Base-by-base conservation (phyloP, 2,888 invertebrate species). In the Xanthorhoe spadicearia region DNA sequence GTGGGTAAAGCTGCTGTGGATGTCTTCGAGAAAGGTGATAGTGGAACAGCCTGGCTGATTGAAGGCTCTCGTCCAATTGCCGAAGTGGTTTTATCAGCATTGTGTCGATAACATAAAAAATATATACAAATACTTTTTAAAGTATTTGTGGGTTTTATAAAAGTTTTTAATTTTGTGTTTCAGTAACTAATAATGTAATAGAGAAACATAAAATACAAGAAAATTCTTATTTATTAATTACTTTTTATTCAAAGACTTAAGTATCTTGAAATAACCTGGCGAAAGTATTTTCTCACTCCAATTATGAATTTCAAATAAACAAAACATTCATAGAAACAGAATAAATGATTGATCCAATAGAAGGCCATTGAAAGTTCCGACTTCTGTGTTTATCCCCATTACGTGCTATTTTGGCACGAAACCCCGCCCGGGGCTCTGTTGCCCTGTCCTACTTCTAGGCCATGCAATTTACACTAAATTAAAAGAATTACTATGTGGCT, bases 11-110 rank as follows among this genome's bases (percentile, higher is more conserved):
- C 84, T 4, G 84, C 82, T 0, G 81, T 83, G 6, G 83, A 86
- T 8, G 70, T 85, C 0, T 86, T 83, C 28, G 82, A 86, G 60
- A 84, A 83, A 50, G 94, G 89, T 3, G 85, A 88, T 10, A 94
- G 90, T 77, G 94, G 94, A 0, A 92, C 93, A 1, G 90, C 93
- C 0, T 94, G 94, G 94, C 82, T 93, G 23, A 85, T 90, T 18
- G 93, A 94, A 79, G 94, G 88, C 1, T 83, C 81, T 0, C 78
- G 85, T 61, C 87, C 88, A 2, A 81, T 85, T 15, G 82, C 84
- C 64, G 75, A 75, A 63, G 71, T 72, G 7, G 53, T 70, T 46
- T 61, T 71, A 13, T 55, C 72, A 1, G 63, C 67, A 15, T 32
- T 53, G 49, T 70, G 68, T n/a, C 68, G 65, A 53, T 72, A 64